Conservation (phyloP, 2,797 vertebrate genomes). For the Garrulus glandarius region DNA sequence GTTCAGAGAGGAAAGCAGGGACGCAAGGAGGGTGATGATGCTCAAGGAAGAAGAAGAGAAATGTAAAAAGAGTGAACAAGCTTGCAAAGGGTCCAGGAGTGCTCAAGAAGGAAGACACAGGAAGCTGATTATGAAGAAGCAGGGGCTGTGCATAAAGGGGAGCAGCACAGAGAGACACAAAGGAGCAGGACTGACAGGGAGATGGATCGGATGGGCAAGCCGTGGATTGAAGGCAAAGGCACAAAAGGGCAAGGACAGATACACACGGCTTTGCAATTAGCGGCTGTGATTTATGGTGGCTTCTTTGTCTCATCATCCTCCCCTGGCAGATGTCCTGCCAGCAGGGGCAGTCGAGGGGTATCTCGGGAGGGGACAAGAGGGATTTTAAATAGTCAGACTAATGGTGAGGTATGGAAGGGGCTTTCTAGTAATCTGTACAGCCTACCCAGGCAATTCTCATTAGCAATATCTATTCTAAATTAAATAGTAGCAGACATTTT, state of each 20-base stretch:
- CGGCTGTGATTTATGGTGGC: slow-evolving; percentile 19
- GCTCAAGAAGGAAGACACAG: background rate
- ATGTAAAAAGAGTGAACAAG: background rate
- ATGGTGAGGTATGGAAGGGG: background rate
- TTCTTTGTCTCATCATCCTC: background rate
- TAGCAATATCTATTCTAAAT: background rate
- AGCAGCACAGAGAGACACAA: background rate
- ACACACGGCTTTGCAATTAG: background rate
- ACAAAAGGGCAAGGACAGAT: slow-evolving; percentile 11
- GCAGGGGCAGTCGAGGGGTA: background rate
- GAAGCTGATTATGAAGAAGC: background rate
- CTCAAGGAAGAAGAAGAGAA: background rate
- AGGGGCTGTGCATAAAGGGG: background rate
- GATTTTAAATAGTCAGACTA: background rate
- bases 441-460: background rate
- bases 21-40: background rate
- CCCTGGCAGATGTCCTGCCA: slow-evolving; percentile 21
- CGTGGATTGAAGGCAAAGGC: background rate
- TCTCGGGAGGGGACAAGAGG: background rate
- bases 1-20: background rate
- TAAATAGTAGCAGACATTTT: background rate
- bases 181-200: background rate
- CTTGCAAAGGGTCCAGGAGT: background rate
- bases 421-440: background rate
- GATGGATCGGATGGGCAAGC: background rate